Evolutionary conservation across 1,140 invertebrate genomes (phyloP).

Genomic region (Ectropis grisescens): DNA sequence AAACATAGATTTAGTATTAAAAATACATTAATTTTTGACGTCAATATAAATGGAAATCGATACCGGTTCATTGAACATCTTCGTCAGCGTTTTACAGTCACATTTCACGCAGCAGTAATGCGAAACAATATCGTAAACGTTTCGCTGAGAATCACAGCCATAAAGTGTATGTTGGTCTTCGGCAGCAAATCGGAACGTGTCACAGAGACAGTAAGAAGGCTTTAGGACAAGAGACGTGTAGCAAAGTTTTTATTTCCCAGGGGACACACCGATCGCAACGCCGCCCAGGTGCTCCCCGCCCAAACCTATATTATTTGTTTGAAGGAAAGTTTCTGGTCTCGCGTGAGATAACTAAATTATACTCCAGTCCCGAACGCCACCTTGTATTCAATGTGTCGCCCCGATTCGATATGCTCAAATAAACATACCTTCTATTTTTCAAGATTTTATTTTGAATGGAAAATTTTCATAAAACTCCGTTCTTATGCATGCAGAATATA

Average conservation of each 20-base stretch:
- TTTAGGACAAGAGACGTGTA: slow-evolving; percentile 64
- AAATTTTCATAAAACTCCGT: no score
- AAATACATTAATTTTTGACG: no score
- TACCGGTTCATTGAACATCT: no score
- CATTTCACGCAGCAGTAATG: slow-evolving; percentile 35
- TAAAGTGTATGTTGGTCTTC: slow-evolving; percentile 52
- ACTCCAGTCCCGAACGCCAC: slow-evolving; percentile 42
- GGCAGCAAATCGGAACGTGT: slow-evolving; percentile 52
- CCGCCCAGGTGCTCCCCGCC: slow-evolving; percentile 61
- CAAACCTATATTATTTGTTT: slow-evolving; percentile 69
- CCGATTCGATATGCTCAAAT: slow-evolving; percentile 5
- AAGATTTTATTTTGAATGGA: no score
- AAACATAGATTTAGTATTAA: no score
- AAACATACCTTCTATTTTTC: no score
- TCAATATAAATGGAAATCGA: not conserved
- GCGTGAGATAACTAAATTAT: slow-evolving; percentile 65
- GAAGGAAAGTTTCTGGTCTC: slow-evolving; percentile 64
- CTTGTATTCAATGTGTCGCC: slow-evolving; percentile 35
- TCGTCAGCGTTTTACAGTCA: slow-evolving; percentile 19
- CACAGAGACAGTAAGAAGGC: slow-evolving; percentile 52
- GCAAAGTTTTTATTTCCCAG: slow-evolving; percentile 69
- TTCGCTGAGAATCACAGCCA: slow-evolving; percentile 54
- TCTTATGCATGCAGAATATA: no score
- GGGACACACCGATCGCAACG: slow-evolving; percentile 61
- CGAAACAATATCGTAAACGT: slow-evolving; percentile 55